phyloP scores from a whole-genome alignment of 2,113 vertebrate genomes.

The Mesembrinibis cayennensis region DNA sequence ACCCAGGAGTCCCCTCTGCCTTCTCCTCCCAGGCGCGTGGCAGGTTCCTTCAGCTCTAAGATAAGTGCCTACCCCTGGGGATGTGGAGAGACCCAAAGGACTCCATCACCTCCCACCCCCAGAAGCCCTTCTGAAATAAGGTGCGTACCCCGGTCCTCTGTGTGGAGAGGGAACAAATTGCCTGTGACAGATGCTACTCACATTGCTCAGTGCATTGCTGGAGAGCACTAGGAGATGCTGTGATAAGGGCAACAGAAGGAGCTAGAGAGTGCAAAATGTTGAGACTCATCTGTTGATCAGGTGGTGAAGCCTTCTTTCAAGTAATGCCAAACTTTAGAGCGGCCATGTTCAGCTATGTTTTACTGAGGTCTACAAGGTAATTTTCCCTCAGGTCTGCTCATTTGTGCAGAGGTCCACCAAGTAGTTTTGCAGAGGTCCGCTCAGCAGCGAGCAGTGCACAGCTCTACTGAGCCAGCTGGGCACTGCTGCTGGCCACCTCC shows the following conservation, averaged over 20 bases:
- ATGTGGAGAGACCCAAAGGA: background rate
- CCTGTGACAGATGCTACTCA: background rate
- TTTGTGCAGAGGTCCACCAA: background rate
- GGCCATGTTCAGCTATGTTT: background rate
- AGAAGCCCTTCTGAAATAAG: background rate
- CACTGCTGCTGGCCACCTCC: background rate
- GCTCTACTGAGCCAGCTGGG: background rate
- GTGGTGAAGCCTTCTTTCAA: background rate
- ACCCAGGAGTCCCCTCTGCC: background rate
- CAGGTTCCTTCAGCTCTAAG: background rate
- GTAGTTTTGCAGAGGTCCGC: background rate
- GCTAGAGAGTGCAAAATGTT: background rate
- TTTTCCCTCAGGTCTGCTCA: background rate
- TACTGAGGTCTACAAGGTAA: background rate
- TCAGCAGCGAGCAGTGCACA: background rate
- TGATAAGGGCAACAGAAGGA: background rate
- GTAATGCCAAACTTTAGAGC: background rate
- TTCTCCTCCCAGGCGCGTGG: background rate
- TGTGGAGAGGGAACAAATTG: background rate
- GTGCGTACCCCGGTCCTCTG: background rate
- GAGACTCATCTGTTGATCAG: conserved; percentile 38
- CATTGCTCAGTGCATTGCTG: background rate
- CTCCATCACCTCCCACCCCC: background rate
- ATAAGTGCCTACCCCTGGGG: background rate
- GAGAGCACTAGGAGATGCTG: background rate